phyloP scores from a whole-genome alignment of 2,888 invertebrate genomes.

The Chymomyza caudatula region DNA sequence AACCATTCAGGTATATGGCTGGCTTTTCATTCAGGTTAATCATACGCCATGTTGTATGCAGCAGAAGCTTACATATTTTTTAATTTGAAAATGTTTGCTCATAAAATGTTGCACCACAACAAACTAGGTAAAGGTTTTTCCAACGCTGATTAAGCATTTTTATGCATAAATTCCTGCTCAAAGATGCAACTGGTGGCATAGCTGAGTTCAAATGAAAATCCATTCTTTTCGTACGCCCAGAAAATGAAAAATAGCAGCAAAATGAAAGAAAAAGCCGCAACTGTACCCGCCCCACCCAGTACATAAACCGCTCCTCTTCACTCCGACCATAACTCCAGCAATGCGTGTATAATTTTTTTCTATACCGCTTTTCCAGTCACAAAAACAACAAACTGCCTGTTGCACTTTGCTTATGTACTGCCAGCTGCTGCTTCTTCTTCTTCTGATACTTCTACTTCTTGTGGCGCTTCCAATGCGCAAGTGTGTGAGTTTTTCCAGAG shows the following conservation, averaged over 20 bases:
- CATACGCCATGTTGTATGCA: conserved; percentile 7
- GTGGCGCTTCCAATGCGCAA: neutral
- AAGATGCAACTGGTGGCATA: neutral
- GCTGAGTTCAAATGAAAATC: neutral
- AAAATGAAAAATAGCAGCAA: neutral
- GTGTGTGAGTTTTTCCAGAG: conserved; percentile 5
- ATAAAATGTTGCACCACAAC: neutral
- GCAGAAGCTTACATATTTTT: no score
- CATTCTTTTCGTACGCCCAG: neutral
- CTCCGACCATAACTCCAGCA: neutral
- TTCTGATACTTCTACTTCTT: neutral
- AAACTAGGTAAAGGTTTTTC: neutral
- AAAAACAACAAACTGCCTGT: conserved; percentile 63
- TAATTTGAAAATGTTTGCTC: neutral
- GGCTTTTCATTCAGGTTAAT: neutral
- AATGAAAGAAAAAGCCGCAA: neutral
- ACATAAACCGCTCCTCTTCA: no score
- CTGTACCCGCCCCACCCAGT: neutral
- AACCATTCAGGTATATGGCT: neutral
- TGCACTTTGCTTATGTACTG: conserved; percentile 62
- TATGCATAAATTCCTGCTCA: neutral
- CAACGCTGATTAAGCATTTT: neutral
- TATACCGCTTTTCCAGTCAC: neutral
- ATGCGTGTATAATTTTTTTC: conserved; percentile 1
- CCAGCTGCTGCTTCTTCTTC: conserved; percentile 16